Evolutionary conservation across 2,797 vertebrate genomes (phyloP), one percentile per base, ranked within the genome.

Genomic region (Peromyscus eremicus): DNA sequence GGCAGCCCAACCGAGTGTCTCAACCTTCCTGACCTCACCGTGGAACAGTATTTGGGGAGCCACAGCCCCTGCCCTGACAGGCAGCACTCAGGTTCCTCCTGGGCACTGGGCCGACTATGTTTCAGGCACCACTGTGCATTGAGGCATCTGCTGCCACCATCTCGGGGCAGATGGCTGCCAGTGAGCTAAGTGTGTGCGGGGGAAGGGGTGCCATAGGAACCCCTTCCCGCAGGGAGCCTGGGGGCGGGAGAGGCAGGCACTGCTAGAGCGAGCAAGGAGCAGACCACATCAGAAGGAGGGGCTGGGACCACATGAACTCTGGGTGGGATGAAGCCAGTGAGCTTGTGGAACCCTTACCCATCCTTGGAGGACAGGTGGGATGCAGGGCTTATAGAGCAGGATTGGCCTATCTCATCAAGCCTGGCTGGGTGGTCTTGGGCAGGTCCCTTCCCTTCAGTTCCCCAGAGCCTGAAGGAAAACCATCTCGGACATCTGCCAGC

Each of bases 91-190:
- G 6, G 2, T 62, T 96, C 64, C 64, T 87, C 96, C 60, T 97
- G n/a, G 97, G 97, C 97, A 0, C 81, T 34, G 2, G 95, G 68
- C 98, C 97, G 94, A 97, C 97, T 96, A 91, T 0, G 90, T 98
- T 98, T 95, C 96, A 86, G 97, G 97, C 91, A 40, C 92, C 27
- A 6, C 97, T 46, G 80, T 70, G 98, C 90, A 83, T 52, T 82
- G 75, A 27, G 94, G 98, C 98, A 97, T 97, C 97, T 98, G 98
- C 97, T 98, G 98, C 97, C 95, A 7, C 89, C 91, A 88, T 89
- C 95, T 77, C 85, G 1, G 92, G 95, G 96, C 96, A 95, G 98
- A 97, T 96, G 98, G 97, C 93, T 97, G 97, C 16, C 92, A 89
- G 97, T 96, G 97, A 96, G 95, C 83, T 86, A 57, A 95, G 57